Base-by-base conservation (phyloP, 2,797 vertebrate genomes). In the Muscicapa comitata region DNA sequence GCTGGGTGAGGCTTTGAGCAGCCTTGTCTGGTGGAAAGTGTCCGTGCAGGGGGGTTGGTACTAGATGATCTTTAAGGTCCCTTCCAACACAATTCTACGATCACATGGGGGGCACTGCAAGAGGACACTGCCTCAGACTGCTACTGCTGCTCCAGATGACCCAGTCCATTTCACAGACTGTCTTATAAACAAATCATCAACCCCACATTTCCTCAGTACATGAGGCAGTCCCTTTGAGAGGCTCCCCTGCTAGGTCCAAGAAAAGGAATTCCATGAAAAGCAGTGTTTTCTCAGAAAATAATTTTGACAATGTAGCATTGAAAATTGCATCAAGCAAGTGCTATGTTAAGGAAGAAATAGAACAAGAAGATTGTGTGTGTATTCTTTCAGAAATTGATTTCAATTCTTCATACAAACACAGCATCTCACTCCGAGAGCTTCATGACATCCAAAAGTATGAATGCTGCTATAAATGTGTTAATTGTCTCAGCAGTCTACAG, bases 141-240 rank as follows among this genome's bases (percentile, higher is more conserved):
- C 10, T 51, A 9, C 33, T 35, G 7, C 14, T 72, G 42, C 14
- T 75, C 4, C 24, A 43, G 33, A 37, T 2, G 14, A 40, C 6
- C 6, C 7, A 54, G 43, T 16, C 11, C 0, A 1, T 42, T 17
- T 26, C 33, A 13, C 8, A 61, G 40, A 5, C 17, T 61, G 7
- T 15, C 38, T 15, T 37, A 14, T 20, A 66, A 38, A 17, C 50
- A 61, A 26, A 9, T 19, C 5, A 2, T 8, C 11, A 40, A 16
- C 29, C 16, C 17, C 25, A 51, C 10, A 2, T 4, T 48, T 59
- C 25, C 51, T 83, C 50, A 43, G 17, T 3, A 68, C 11, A 14
- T 5, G 8, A 40, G 23, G 7, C 8, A 51, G 7, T 13, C 4
- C 29, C 24, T 57, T 61, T 25, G 45, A 58, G 6, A 73, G 28